These are phyloP conservation scores for Drosophila testacea DNA, from an alignment of 2,888 invertebrate genomes.

Conservation along the genomic window DNA sequence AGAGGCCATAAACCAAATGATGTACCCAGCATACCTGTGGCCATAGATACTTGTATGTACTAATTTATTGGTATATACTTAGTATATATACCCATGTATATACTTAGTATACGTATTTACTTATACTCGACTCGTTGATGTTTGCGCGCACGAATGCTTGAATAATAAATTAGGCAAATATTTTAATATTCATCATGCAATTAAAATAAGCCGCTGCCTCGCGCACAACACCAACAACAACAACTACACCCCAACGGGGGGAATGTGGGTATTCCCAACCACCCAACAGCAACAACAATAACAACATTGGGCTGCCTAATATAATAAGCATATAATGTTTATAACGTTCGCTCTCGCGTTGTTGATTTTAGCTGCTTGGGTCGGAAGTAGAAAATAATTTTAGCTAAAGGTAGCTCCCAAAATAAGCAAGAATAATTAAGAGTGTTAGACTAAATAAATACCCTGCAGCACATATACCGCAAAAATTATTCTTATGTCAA, in stretches of 20 bases:
- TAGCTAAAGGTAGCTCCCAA: slow-evolving; percentile 29
- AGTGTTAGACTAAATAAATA: background rate
- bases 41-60: slow-evolving; percentile 6
- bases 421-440: background rate
- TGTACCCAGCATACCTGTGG: slow-evolving; percentile 11
- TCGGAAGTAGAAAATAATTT: slow-evolving; percentile 43
- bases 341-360: slow-evolving; percentile 28
- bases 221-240: slow-evolving; percentile 34
- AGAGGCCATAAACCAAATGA: slow-evolving; percentile 38
- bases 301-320: slow-evolving; percentile 62
- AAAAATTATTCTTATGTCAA: background rate
- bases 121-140: slow-evolving; percentile 49
- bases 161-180: slow-evolving; percentile 83
- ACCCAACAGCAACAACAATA: background rate
- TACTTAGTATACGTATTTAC: slow-evolving; percentile 20
- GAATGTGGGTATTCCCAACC: background rate
- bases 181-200: slow-evolving; percentile 84
- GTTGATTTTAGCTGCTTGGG: slow-evolving; percentile 38
- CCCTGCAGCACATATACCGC: background rate
- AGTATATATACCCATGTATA: slow-evolving; percentile 16
- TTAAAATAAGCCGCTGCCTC: slow-evolving; percentile 75
- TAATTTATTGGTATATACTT: slow-evolving; percentile 12
- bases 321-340: slow-evolving; percentile 70
- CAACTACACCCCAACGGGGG: background rate
- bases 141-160: slow-evolving; percentile 69